Evolutionary conservation across 2,797 vertebrate species (phyloP), one percentile per base, ranked within the genome.

Genomic region (Coccyzus lansbergi): DNA sequence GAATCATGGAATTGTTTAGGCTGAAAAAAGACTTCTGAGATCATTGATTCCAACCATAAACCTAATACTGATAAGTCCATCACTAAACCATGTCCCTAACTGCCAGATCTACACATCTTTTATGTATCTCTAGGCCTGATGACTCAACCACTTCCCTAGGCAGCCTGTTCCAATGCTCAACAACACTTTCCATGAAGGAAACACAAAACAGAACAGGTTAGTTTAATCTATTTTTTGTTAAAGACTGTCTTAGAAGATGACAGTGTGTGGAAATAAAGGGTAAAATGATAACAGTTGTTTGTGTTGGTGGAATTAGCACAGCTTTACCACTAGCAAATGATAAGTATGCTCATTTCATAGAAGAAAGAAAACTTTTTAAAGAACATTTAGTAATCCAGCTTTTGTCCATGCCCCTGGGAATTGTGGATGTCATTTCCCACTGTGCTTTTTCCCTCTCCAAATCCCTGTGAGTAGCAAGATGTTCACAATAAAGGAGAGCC

Each of bases 401-500:
- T 76, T 79, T 24, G 36, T 71, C 34, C 20, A 19, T 67, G 42
- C 28, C 67, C 79, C 36, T 46, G 49, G n/a, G 52, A 88, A 79
- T 2, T 79, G 70, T 69, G 49, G 18, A 72, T 82, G 34, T 53
- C 12, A 60, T 64, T 84, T 93, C 52, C 48, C 63, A 79, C 51
- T 81, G 29, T 71, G 40, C 22, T 67, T 19, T 40, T 71, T 48
- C 18, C 29, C 25, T 72, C 40, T 84, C 60, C 89, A 65, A 64
- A 71, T 87, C 69, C 83, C 86, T 79, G 11, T 49, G 38, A 92
- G 77, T 22, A 31, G 58, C 49, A 95, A 83, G 94, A 92, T 94
- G 51, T 76, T 96, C 90, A 77, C 85, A 95, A 85, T 75, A 6
- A 86, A 94, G 70, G 74, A 19, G 69, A 95, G 83, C 85, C 74